A percentile compares a stretch with the other conserved stretches of the same genome.
phyloP scores from a whole-genome alignment of 2,888 invertebrate species.

The Plebejus argus region DNA sequence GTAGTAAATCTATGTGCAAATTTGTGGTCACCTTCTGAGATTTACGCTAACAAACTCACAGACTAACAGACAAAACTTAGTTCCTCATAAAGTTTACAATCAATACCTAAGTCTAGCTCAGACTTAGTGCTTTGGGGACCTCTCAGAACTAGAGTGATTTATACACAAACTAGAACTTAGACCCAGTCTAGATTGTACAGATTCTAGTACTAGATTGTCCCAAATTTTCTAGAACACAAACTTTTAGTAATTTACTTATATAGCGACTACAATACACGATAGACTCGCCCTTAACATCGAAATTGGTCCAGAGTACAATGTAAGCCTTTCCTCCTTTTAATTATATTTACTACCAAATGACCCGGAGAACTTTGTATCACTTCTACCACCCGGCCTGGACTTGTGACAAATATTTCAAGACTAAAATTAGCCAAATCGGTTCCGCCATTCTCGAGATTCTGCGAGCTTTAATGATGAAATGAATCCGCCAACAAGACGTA shows the following conservation, averaged over 20 bases:
- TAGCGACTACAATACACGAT: no score
- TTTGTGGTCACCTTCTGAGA: not conserved
- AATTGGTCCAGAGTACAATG: no score
- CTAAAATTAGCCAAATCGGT: no score
- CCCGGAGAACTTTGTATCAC: no score
- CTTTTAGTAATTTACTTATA: not conserved
- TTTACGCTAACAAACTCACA: not conserved
- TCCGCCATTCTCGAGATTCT: no score
- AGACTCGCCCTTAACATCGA: no score
- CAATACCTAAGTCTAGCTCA: slow-evolving; percentile 11
- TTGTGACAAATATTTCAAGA: no score
- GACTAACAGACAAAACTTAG: slow-evolving; percentile 15
- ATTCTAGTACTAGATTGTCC: not conserved
- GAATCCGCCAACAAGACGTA: no score
- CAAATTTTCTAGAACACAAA: not conserved
- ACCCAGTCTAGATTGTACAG: not conserved
- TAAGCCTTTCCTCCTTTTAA: no score
- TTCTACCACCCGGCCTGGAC: no score
- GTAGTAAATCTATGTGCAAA: not conserved
- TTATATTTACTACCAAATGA: no score
- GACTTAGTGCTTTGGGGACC: slow-evolving; percentile 7
- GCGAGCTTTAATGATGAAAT: no score
- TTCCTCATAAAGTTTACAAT: not conserved
- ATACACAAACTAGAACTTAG: slow-evolving; percentile 1
- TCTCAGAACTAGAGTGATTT: slow-evolving; percentile 14